phyloP scores from a whole-genome alignment of 2,888 invertebrate genomes.

The Tetramorium bicarinatum region DNA sequence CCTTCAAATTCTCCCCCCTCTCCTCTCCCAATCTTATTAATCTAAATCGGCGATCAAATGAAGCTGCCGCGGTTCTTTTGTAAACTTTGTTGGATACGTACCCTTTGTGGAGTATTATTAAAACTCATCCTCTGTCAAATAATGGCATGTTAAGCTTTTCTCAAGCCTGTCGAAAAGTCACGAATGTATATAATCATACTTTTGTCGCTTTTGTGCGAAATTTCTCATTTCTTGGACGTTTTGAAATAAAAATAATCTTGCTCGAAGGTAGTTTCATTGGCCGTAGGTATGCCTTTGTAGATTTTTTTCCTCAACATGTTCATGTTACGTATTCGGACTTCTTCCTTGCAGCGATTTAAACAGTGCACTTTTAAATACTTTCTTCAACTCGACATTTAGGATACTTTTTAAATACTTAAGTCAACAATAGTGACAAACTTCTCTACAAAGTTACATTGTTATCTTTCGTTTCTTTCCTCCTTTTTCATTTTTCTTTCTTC shows the following conservation, averaged over 20 bases:
- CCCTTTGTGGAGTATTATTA: constrained; percentile 33
- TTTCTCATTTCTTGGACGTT: constrained; percentile 16
- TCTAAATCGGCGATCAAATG: constrained; percentile 72
- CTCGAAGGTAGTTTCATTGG: constrained; percentile 2
- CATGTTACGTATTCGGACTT: neutral
- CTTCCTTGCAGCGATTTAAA: constrained; percentile 5
- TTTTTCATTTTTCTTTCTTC: neutral
- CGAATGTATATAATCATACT: neutral
- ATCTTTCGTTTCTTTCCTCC: neutral
- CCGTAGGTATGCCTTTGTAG: too few species aligned
- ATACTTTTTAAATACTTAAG: constrained; percentile 31
- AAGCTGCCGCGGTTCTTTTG: constrained; percentile 60
- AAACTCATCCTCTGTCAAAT: constrained; percentile 26
- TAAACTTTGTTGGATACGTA: constrained; percentile 7
- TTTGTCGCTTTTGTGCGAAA: neutral
- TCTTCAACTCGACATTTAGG: constrained; percentile 5
- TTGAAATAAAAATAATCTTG: constrained; percentile 24
- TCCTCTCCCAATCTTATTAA: constrained; percentile 69
- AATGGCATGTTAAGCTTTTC: constrained; percentile 5
- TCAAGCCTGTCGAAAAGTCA: constrained; percentile 1
- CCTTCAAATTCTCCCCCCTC: neutral
- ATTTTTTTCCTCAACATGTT: neutral
- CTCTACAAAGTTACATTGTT: constrained; percentile 11
- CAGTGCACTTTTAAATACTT: constrained; percentile 4
- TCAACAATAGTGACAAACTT: constrained; percentile 34